These are phyloP conservation scores for Lophura nycthemera DNA, from an alignment of 2,113 vertebrate genomes.

Conservation along the genomic window DNA sequence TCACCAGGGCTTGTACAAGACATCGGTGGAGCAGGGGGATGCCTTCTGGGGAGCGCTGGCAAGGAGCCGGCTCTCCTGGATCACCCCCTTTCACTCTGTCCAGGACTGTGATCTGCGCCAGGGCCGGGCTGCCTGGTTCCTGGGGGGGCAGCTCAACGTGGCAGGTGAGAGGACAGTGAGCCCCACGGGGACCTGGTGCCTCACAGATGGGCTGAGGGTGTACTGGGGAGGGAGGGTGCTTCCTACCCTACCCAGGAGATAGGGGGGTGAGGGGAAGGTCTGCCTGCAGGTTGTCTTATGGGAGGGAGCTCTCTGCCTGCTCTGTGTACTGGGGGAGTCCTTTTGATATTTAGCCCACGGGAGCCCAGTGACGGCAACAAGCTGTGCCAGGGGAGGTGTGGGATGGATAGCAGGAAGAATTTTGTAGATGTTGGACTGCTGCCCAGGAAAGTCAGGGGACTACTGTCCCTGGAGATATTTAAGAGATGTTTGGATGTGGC, in stretches of 20 bases:
- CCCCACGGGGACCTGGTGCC: background rate
- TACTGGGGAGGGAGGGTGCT: background rate
- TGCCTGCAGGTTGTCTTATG: background rate
- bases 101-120: constrained; percentile 76
- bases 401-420: background rate
- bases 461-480: background rate
- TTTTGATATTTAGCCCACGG: background rate
- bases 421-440: background rate
- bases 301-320: background rate
- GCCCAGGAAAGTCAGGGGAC: background rate
- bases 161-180: constrained; percentile 36
- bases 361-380: background rate
- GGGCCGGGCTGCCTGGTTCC: constrained; percentile 69
- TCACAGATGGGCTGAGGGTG: background rate
- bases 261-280: background rate
- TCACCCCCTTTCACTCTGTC: constrained; percentile 74
- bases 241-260: background rate
- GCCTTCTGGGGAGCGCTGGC: constrained; percentile 79
- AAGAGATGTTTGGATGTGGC: background rate
- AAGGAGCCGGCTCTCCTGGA: constrained; percentile 79
- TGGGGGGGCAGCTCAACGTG: constrained; percentile 64
- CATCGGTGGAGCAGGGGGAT: constrained; percentile 73
- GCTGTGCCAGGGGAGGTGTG: background rate
- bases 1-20: constrained; percentile 72
- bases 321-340: background rate